phyloP scores from a whole-genome alignment of 2,113 vertebrate species.

The Neoarius graeffei region DNA sequence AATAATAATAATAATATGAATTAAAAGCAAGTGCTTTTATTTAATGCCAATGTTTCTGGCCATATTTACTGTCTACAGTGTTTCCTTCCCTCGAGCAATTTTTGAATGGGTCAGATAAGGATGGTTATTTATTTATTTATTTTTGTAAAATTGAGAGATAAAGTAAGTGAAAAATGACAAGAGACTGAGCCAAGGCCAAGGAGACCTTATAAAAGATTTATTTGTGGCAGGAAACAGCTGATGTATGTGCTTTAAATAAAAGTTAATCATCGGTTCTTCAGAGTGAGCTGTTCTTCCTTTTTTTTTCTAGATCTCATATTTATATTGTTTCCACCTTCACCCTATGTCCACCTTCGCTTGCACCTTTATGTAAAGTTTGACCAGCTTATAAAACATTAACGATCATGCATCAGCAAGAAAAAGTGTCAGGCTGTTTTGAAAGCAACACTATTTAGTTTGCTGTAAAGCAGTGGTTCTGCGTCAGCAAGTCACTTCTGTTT shows the following conservation, averaged over 20 bases:
- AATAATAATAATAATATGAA: no score
- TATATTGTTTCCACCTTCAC: conserved; percentile 41
- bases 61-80: neutral
- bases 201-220: conserved; percentile 47
- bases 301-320: conserved; percentile 16
- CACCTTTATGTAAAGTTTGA: conserved; percentile 30
- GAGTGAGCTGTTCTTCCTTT: conserved; percentile 5
- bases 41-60: neutral
- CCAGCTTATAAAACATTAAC: conserved; percentile 37
- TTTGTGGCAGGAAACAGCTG: conserved; percentile 43
- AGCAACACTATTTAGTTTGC: neutral
- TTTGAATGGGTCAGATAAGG: conserved; percentile 11
- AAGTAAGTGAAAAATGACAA: conserved; percentile 24
- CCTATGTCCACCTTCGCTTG: neutral
- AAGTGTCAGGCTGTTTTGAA: neutral
- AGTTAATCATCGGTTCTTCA: conserved; percentile 40
- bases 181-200: conserved; percentile 18
- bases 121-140: conserved; percentile 16
- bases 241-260: conserved; percentile 46
- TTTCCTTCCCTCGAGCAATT: neutral
- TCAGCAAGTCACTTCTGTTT: neutral
- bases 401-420: conserved; percentile 24
- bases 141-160: conserved; percentile 17
- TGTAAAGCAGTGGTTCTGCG: neutral
- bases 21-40: neutral